These are phyloP conservation scores for Nanorana parkeri DNA, from an alignment of 2,113 vertebrate species.

Conservation along the genomic window DNA sequence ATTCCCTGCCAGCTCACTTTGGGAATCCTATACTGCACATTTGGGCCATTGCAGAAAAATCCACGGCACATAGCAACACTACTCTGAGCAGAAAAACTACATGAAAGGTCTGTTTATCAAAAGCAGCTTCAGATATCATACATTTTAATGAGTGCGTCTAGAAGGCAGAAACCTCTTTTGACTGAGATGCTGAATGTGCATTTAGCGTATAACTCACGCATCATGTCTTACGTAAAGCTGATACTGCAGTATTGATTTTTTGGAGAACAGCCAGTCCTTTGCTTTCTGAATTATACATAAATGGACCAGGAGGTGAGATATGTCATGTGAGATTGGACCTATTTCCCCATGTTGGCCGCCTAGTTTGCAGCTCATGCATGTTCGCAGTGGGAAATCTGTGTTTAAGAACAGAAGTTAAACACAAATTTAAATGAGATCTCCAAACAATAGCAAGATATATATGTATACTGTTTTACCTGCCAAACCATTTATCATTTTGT, in stretches of 20 bases:
- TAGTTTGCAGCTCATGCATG: not conserved
- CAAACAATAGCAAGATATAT: too few relatives aligned
- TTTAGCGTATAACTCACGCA: conserved; percentile 25
- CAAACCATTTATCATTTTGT: too few relatives aligned
- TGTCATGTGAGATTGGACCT: not conserved
- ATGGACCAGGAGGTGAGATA: not conserved
- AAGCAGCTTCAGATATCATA: conserved; percentile 34
- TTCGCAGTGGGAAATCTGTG: not conserved
- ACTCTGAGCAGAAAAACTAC: not conserved
- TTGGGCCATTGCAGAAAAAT: not conserved
- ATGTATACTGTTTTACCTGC: too few relatives aligned
- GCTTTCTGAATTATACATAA: conserved; percentile 6
- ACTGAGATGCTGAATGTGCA: conserved; percentile 42
- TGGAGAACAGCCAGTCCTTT: conserved; percentile 12
- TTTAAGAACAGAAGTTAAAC: too few relatives aligned
- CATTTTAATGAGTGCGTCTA: conserved; percentile 46
- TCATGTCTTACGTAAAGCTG: conserved; percentile 48
- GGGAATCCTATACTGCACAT: not conserved
- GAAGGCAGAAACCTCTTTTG: conserved; percentile 41
- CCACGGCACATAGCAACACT: not conserved
- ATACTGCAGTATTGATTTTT: conserved; percentile 45
- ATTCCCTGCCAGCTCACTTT: not conserved
- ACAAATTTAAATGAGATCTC: too few relatives aligned
- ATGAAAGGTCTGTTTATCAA: conserved; percentile 33
- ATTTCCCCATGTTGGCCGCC: not conserved